phyloP scores from a whole-genome alignment of 2,888 invertebrate species.

The Heteropelma amictum region DNA sequence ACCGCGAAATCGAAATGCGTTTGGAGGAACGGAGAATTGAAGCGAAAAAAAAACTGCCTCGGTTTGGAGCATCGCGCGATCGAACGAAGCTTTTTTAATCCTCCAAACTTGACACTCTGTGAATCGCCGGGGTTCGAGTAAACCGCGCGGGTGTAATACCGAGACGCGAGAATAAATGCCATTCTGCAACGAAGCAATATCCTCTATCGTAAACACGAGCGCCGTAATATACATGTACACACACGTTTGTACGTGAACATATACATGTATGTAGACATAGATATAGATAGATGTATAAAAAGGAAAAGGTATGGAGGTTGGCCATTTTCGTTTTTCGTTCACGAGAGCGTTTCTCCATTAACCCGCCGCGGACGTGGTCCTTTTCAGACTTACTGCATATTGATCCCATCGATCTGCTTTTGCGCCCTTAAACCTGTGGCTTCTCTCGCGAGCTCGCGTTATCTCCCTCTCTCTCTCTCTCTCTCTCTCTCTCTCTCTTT shows the following conservation, averaged over 20 bases:
- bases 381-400: slow-evolving; percentile 76
- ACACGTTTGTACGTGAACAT: not conserved
- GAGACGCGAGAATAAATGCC: slow-evolving; percentile 34
- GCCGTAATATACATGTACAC: slow-evolving; percentile 32
- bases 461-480: slow-evolving; percentile 38
- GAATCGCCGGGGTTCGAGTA: slow-evolving; percentile 42
- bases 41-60: not conserved
- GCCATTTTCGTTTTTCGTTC: slow-evolving; percentile 59
- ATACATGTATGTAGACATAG: not conserved
- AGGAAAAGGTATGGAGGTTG: slow-evolving; percentile 35
- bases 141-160: slow-evolving; percentile 45
- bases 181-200: slow-evolving; percentile 56
- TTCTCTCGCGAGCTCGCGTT: slow-evolving; percentile 27
- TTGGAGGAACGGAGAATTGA: not conserved
- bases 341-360: slow-evolving; percentile 69
- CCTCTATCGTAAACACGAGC: slow-evolving; percentile 41
- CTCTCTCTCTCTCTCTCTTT: slow-evolving; percentile 49
- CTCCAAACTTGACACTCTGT: slow-evolving; percentile 30
- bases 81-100: slow-evolving; percentile 11
- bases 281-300: not conserved
- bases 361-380: slow-evolving; percentile 69
- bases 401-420: slow-evolving; percentile 75
- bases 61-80: not conserved
- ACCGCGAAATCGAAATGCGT: too few species aligned
- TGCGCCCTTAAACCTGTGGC: slow-evolving; percentile 62